A percentile compares a stretch with the other conserved stretches of the same genome.
phyloP scores from a whole-genome alignment of 1,140 invertebrate genomes.

The Agraylea sexmaculata region DNA sequence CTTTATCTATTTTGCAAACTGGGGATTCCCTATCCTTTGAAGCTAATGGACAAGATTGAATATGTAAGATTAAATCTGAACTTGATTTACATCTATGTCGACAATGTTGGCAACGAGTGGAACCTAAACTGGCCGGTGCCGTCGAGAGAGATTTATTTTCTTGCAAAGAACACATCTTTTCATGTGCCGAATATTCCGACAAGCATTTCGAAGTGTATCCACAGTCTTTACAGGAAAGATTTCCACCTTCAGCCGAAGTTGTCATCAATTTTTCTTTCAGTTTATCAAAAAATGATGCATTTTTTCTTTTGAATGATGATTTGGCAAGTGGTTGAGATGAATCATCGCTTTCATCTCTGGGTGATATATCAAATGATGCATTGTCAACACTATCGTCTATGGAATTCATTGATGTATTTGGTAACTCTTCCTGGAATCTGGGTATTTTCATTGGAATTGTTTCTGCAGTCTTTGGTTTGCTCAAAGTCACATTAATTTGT shows the following conservation, averaged over 20 bases:
- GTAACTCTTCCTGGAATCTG: too few species aligned
- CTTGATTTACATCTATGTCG: constrained; percentile 73
- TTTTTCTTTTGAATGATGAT: constrained; percentile 50
- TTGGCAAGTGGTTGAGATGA: constrained; percentile 29
- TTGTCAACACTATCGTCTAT: constrained; percentile 17
- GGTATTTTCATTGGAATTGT: constrained; percentile 32
- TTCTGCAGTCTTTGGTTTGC: constrained; percentile 25
- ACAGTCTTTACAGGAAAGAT: constrained; percentile 59
- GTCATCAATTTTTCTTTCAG: constrained; percentile 59
- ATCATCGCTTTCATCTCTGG: constrained; percentile 25
- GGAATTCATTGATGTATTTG: too few species aligned
- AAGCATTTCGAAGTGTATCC: constrained; percentile 72
- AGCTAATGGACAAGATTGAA: constrained; percentile 49
- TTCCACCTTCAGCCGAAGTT: constrained; percentile 40
- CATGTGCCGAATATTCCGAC: constrained; percentile 65
- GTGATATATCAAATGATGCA: constrained; percentile 11
- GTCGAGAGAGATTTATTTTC: constrained; percentile 24
- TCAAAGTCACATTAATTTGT: constrained; percentile 24
- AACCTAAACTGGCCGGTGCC: constrained; percentile 41
- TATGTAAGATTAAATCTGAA: constrained; percentile 58
- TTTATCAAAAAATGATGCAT: constrained; percentile 69
- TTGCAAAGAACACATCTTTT: constrained; percentile 48
- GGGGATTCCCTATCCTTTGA: constrained; percentile 21
- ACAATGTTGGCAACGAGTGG: constrained; percentile 73
- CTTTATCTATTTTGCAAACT: constrained; percentile 15